These are phyloP conservation scores for Papilio protenor DNA, from an alignment of 2,888 invertebrate species.

Conservation along the genomic window DNA sequence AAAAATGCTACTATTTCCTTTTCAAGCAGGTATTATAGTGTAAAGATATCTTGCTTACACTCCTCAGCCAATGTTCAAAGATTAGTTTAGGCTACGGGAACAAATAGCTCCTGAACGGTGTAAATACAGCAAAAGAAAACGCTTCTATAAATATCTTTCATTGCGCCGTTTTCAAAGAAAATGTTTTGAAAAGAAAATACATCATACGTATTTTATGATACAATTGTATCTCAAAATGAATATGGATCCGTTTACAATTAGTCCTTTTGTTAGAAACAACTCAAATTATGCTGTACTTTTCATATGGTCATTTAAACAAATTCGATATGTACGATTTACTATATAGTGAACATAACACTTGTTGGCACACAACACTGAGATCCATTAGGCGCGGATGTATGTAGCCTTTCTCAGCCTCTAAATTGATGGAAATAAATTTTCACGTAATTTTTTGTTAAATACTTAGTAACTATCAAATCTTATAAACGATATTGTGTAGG, in stretches of 20 bases:
- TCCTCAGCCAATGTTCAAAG: slow-evolving; percentile 31
- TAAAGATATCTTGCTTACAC: neutral
- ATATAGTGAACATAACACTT: no score
- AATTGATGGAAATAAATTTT: neutral
- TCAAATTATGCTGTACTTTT: no score
- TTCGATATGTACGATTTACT: no score
- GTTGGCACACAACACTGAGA: no score
- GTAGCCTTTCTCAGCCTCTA: no score
- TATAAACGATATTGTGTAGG: neutral
- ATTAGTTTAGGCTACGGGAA: slow-evolving; percentile 34
- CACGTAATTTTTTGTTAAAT: neutral
- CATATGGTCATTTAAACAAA: no score
- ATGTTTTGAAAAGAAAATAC: neutral
- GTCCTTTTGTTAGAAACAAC: no score
- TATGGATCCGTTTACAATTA: no score
- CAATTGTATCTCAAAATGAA: no score
- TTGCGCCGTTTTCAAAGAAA: neutral
- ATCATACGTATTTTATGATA: no score
- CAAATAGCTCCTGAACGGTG: slow-evolving; percentile 23
- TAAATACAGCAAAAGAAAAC: slow-evolving; percentile 18
- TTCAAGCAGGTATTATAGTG: neutral
- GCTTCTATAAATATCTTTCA: neutral
- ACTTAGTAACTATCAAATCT: neutral
- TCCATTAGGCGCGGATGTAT: no score
- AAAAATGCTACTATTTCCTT: neutral